Conservation (phyloP, 2,888 invertebrate species). For the Zelleria hepariella region DNA sequence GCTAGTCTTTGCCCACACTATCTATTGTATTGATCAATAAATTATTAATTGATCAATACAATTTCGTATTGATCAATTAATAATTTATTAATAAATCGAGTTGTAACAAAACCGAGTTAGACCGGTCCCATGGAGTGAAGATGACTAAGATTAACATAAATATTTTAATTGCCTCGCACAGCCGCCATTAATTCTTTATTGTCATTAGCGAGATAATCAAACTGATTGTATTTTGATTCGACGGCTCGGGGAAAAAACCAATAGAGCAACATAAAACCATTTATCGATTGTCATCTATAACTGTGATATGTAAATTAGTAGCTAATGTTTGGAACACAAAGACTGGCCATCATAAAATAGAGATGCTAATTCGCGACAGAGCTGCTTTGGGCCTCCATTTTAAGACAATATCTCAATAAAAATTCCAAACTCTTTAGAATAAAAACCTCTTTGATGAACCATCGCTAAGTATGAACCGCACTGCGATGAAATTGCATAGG, state of each 20-base stretch:
- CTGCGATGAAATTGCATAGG: neutral
- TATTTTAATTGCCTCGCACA: slow-evolving; percentile 18
- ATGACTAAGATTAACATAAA: slow-evolving; percentile 11
- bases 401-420: neutral
- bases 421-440: neutral
- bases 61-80: slow-evolving; percentile 3
- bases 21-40: too few species aligned
- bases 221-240: slow-evolving; percentile 25
- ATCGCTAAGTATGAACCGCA: neutral
- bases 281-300: slow-evolving; percentile 3
- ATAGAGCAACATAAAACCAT: slow-evolving; percentile 20
- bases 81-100: slow-evolving; percentile 21
- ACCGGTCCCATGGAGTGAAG: slow-evolving; percentile 10
- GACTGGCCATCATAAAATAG: neutral
- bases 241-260: slow-evolving; percentile 19
- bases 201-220: slow-evolving; percentile 27
- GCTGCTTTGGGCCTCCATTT: neutral
- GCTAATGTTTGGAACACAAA: neutral
- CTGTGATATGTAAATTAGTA: slow-evolving; percentile 6
- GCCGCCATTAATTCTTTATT: slow-evolving; percentile 38
- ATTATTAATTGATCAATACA: too few species aligned
- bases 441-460: too few species aligned
- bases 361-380: neutral
- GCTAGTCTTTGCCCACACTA: too few species aligned
- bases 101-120: slow-evolving; percentile 26